Base-by-base conservation (phyloP, 1,140 invertebrate genomes). In the Charaxes varanes region DNA sequence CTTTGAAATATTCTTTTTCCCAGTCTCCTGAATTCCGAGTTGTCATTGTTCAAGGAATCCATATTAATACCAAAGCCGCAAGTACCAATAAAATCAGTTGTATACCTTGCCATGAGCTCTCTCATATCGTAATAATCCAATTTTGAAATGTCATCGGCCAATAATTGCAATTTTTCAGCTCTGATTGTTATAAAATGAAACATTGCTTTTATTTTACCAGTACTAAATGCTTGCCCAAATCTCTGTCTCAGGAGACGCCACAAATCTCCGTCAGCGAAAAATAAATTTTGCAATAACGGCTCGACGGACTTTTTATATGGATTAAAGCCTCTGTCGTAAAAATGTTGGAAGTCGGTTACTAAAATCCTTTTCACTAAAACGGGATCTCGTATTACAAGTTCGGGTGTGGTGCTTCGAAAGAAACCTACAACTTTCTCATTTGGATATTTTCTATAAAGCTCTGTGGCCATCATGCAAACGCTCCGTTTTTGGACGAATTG, bases 191-290 rank as follows among this genome's bases (percentile, higher is more conserved):
- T 81, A 5, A 77, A 77, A 32, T 74, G 63, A 53, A 86, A 87
- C 86, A 88, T 88, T 7, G 61, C 83, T 50, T 87, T 88, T 52
- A 91, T 82, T 62, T 90, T 91, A 2, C 86, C 86, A 0, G 87
- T 86, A 13, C 87, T 90, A 51, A 92, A 92, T 0, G 86, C 87
- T 2, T 89, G 88, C 15, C 87, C 88, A 13, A 91, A 72, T 40
- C 90, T 87, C 4, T 83, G 72, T 27, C 90, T 71, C 17, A 91
- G 73, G 19, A 84, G 63, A 30, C 85, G 85, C 90, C 90, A 92
- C 12, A 80, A 68, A 6, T 84, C 70, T 4, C 86, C 88, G 37
- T 79, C 73, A 28, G 86, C 58, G 17, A 80, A 78, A 17, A 88
- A 82, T 6, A 88, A 52, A 54, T 88, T 83, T 12, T 65, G 79